phyloP scores from a whole-genome alignment of 2,113 vertebrate genomes.

The Perognathus longimembris region DNA sequence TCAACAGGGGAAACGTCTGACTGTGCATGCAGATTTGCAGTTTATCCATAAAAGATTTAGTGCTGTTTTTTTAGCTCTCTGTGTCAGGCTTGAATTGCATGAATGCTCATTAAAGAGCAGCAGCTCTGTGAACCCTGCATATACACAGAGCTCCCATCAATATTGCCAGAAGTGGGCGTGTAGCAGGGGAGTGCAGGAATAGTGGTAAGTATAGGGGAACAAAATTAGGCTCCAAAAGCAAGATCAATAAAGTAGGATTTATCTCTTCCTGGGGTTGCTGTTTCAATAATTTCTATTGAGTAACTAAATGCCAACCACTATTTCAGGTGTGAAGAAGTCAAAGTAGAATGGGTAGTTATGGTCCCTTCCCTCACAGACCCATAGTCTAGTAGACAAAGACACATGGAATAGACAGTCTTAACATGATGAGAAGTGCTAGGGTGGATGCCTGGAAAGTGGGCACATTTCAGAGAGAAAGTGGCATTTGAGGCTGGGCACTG shows the following conservation, averaged over 20 bases:
- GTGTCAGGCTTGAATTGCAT: slow-evolving; percentile 49
- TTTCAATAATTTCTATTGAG: slow-evolving; percentile 20
- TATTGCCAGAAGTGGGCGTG: neutral
- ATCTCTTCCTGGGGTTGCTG: slow-evolving; percentile 27
- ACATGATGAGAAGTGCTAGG: neutral
- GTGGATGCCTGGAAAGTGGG: neutral
- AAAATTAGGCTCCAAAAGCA: slow-evolving; percentile 43
- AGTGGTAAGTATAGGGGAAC: neutral
- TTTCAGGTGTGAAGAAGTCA: slow-evolving; percentile 9
- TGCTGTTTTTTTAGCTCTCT: slow-evolving; percentile 71
- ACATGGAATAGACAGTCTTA: neutral
- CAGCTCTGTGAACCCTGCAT: slow-evolving; percentile 29
- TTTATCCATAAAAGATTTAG: slow-evolving; percentile 74
- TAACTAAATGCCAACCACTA: neutral
- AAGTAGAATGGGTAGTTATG: neutral
- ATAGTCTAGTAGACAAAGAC: neutral
- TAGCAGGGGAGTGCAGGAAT: neutral
- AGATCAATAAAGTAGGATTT: slow-evolving; percentile 23
- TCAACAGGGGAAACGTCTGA: slow-evolving; percentile 70
- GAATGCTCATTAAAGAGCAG: slow-evolving; percentile 59
- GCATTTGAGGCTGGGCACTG: neutral
- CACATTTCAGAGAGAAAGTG: neutral
- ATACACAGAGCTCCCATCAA: neutral
- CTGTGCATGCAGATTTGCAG: slow-evolving; percentile 63
- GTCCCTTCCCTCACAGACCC: neutral